Base-by-base conservation (phyloP, 2,113 vertebrate genomes). In the Cervus canadensis region DNA sequence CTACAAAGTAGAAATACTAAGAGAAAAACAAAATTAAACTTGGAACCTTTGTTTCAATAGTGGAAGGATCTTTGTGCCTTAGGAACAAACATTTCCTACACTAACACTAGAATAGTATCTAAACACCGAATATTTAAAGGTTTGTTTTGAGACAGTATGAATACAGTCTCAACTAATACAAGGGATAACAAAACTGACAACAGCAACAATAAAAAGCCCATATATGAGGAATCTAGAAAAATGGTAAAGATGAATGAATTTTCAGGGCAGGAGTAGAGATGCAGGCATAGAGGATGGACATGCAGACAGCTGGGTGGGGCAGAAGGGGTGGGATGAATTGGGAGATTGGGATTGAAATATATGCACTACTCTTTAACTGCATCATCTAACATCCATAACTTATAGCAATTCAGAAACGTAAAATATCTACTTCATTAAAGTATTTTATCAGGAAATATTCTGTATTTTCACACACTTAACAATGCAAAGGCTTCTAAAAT, bases 11-110 rank as follows among this genome's bases (percentile, higher is more conserved):
- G 54, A 95, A 87, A 50, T 57, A 26, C 3, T 21, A 25, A 48
- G 36, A 56, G 15, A 71, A 45, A 85, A 90, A 40, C 33, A 79
- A 79, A 89, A 83, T 86, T n/a, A 94, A 54, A 87, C 5, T 33
- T 96, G 52, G 40, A 97, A 78, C 67, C 59, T 87, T 33, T 96
- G n/a, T 28, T 89, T 89, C 16, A 97, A 60, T n/a, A 96, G 14
- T 67, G 43, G 56, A 93, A 79, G 52, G 17, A 10, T 25, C 6
- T 95, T 64, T 54, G 10, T 81, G 78, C 21, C 56, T 60, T 96
- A 91, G 59, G 90, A 36, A 94, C 15, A 84, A 96, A 59, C 28
- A 87, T 48, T 76, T 88, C 90, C 33, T 92, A 36, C 36, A 14
- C 21, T 48, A 90, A 56, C 8, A 3, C 36, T 96, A 96, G 79